Conservation (phyloP, 1,140 invertebrate species). For the Zaprionus nigranus region DNA sequence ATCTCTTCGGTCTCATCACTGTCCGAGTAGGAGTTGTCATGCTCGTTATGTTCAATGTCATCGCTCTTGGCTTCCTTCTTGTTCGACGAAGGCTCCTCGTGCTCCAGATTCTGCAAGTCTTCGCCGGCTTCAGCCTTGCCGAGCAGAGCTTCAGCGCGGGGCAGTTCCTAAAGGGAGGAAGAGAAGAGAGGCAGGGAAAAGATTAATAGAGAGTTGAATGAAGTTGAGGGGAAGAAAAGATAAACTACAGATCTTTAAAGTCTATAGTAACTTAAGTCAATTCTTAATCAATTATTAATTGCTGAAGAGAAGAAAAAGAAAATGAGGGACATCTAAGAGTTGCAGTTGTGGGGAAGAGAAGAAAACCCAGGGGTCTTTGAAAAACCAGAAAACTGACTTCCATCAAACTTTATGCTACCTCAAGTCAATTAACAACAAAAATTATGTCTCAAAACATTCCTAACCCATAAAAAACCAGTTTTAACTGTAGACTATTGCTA, state of each 20-base stretch:
- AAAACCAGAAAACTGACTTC: background rate
- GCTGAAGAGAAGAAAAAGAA: no score
- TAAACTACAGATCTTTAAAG: background rate
- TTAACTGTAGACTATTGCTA: background rate
- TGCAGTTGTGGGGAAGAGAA: background rate
- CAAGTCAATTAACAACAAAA: background rate
- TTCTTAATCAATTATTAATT: no score
- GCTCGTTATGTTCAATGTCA: conserved; percentile 51
- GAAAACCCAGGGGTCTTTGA: background rate
- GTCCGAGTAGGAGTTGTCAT: conserved; percentile 78
- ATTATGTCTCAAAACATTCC: background rate
- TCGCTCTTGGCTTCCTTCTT: conserved; percentile 60
- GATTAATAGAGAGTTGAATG: background rate
- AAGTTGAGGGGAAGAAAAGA: background rate
- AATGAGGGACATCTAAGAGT: no score
- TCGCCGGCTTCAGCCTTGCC: conserved; percentile 67
- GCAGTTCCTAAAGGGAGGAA: conserved; percentile 70
- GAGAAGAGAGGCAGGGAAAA: background rate
- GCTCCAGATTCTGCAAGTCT: conserved; percentile 75
- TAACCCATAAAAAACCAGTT: background rate
- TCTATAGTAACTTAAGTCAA: no score
- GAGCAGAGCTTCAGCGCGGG: conserved; percentile 80
- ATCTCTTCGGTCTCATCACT: conserved; percentile 85
- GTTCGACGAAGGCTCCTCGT: conserved; percentile 52
- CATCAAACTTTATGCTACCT: background rate